Evolutionary conservation across 92 coral and sea anemone species (phyloP).

Genomic region (Palythoa grandis): DNA sequence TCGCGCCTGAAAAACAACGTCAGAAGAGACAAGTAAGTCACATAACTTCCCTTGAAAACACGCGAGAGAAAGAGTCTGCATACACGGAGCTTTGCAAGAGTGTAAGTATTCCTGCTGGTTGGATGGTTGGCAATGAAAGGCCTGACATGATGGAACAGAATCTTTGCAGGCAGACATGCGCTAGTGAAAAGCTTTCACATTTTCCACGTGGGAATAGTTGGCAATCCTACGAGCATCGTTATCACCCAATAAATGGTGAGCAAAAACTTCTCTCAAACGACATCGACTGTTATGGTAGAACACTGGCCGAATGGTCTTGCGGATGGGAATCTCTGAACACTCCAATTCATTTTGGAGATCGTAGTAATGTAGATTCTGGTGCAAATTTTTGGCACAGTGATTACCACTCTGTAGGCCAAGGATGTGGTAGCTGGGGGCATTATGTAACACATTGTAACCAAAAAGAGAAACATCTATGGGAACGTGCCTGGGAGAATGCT

Average conservation of each 20-base stretch:
- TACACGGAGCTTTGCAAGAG: background rate
- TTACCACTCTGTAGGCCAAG: background rate
- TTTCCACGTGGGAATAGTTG: background rate
- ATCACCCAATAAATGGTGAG: background rate
- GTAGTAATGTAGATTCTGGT: background rate
- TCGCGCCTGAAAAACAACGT: background rate
- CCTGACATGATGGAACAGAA: background rate
- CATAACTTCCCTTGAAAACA: background rate
- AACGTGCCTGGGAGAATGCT: slow-evolving; percentile 68
- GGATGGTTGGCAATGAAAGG: background rate
- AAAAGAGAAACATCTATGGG: slow-evolving; percentile 60
- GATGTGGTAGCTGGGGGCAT: background rate
- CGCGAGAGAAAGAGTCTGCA: background rate
- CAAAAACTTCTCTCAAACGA: background rate
- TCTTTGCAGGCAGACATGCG: background rate
- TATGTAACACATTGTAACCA: slow-evolving; percentile 3
- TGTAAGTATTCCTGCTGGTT: background rate
- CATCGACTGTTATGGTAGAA: background rate
- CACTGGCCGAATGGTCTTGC: background rate
- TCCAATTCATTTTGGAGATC: background rate
- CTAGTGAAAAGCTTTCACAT: background rate
- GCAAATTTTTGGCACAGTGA: background rate
- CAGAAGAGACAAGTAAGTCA: background rate
- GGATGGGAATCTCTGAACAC: background rate
- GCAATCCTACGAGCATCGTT: background rate